Conservation (phyloP, 2,888 invertebrate species). For the Pinctada fucata region DNA sequence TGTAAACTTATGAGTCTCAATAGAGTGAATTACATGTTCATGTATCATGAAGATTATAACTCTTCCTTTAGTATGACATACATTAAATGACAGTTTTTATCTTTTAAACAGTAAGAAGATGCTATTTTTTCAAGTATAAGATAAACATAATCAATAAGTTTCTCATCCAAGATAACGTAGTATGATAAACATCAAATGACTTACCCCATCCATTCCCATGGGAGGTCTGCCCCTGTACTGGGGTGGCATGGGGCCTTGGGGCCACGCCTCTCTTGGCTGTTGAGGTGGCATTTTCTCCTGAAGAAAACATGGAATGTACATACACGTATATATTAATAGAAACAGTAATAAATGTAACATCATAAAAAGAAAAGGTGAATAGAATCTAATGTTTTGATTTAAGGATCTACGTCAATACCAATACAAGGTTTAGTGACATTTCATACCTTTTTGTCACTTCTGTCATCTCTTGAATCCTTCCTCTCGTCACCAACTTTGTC, state of each 20-base stretch:
- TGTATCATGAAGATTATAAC: no score
- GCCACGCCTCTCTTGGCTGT: slow-evolving; percentile 67
- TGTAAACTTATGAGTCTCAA: no score
- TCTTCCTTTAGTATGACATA: no score
- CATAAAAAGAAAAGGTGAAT: background rate
- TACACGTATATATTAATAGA: background rate
- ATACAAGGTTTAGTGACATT: no score
- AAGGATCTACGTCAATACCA: slow-evolving; percentile 1
- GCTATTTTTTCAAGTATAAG: no score
- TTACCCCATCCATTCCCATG: slow-evolving; percentile 68
- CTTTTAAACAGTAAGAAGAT: no score
- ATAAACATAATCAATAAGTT: no score
- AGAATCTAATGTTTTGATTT: background rate
- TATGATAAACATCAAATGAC: background rate
- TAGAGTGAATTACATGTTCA: no score
- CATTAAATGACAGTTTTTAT: no score
- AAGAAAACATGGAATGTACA: background rate
- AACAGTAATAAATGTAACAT: background rate
- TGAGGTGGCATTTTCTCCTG: slow-evolving; percentile 27
- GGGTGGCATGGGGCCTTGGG: slow-evolving; percentile 65
- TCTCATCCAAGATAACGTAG: no score
- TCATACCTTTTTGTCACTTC: background rate
- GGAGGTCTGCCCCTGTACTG: slow-evolving; percentile 67
- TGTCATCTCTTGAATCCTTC: slow-evolving; percentile 37
- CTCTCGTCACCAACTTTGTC: slow-evolving; percentile 45